phyloP scores from a whole-genome alignment of 2,888 invertebrate species.

The Onthophagus sagittarius region DNA sequence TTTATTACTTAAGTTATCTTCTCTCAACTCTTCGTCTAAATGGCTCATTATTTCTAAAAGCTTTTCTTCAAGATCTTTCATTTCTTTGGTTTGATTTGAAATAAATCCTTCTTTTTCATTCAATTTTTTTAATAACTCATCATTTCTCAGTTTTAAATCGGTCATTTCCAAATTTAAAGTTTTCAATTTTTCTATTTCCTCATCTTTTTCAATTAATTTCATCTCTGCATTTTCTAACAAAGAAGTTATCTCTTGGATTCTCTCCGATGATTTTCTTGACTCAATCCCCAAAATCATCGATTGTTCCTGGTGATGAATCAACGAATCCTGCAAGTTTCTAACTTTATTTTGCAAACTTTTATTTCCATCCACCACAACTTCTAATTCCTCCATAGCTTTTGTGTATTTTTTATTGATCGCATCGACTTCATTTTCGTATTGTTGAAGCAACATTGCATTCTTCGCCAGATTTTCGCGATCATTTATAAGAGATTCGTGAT shows the following conservation, averaged over 20 bases:
- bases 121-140: neutral
- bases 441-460: neutral
- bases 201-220: neutral
- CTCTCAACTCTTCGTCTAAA: neutral
- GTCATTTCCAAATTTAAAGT: constrained; percentile 5
- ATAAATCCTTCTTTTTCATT: neutral
- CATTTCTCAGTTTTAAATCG: neutral
- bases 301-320: constrained; percentile 26
- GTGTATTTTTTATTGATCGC: constrained; percentile 11
- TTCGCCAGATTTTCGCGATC: neutral
- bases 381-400: constrained; percentile 4
- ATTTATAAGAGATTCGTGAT: neutral
- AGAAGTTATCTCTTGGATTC: constrained; percentile 15
- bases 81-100: neutral
- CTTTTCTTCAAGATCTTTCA: neutral
- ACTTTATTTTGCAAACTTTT: constrained; percentile 19
- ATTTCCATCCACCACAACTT: constrained; percentile 19
- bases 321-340: constrained; percentile 15
- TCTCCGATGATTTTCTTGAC: constrained; percentile 22
- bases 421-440: constrained; percentile 10
- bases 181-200: constrained; percentile 5
- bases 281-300: constrained; percentile 21
- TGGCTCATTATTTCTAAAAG: neutral
- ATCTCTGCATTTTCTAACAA: neutral
- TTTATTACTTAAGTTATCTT: neutral